Base-by-base conservation (phyloP, 92 coral and sea anemone genomes). In the Isaurus tuberculatus region DNA sequence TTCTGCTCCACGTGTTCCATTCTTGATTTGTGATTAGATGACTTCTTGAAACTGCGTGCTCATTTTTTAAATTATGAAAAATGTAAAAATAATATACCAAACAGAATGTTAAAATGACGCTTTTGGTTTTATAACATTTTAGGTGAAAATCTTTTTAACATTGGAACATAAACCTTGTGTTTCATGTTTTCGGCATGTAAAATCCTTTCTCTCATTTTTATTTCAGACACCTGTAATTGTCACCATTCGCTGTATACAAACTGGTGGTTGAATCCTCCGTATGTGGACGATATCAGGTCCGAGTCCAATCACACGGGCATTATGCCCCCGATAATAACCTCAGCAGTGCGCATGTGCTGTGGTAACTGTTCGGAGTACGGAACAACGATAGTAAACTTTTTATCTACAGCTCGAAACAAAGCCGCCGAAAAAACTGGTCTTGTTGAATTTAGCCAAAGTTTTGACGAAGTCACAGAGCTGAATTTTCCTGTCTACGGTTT, bases 211-310 rank as follows among this genome's bases (percentile, higher is more conserved):
- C n/a, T 60, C 28, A 23, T 67, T 68, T 60, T 65, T 33, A 5
- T 23, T 49, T 16, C 83, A 95, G 98, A 95, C 61, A 95, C 98
- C 3, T 95, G 98, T 84, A 95, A 91, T 88, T 95, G 98, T 81
- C 90, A 89, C 73, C 65, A 61, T 27, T 87, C 91, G 17, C 68
- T 95, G 57, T 88, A 70, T 84, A 87, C 98, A 69, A 95, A 95
- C 88, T 95, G 98, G 98, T 95, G 98, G 98, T 73, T 87, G 20
- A 93, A 89, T 46, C 93, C 91, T 0, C 98, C 98, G 11, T 95
- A 95, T 82, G 92, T 91, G 53, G 95, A 88, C 63, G 36, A 58
- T 60, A 77, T 77, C 70, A 70, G 42, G n/a, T 69, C 91, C 0
- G 89, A 79, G 11, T 84, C 89, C 8, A 91, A 89, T 44, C 67